Evolutionary conservation across 2,797 vertebrate genomes (phyloP), one percentile per base, ranked within the genome.

Genomic region (Thunnus albacares): DNA sequence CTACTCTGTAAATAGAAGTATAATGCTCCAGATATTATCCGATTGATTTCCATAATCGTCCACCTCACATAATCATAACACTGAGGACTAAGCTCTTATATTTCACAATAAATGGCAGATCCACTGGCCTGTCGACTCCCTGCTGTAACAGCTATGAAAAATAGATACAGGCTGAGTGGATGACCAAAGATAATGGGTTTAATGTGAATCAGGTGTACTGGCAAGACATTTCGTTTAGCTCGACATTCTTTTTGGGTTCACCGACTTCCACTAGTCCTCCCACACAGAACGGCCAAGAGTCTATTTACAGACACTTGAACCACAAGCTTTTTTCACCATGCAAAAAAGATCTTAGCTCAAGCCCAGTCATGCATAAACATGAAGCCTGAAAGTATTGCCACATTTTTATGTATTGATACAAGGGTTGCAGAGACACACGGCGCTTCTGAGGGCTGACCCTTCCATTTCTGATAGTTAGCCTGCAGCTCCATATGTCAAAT

Each of bases 141-240:
- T 68, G 66, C 89, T 88, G 89, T 83, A 89, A 89, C 87, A 72
- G 84, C 88, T 87, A 94, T 94, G 92, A 95, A 95, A 95, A 94
- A 95, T 95, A 94, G 84, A 94, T 90, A 49, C 65, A 85, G 87
- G 22, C 73, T 63, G 79, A 88, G 81, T 82, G 89, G 92, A 90
- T 75, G 65, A 82, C 79, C 90, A 90, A 75, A 94, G 90, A 94
- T 95, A 96, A 96, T 95, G 86, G 85, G 33, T 91, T 85, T 94
- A 95, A 94, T 95, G 90, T 92, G 93, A 93, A 91, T 93, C 93
- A 94, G 92, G 90, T 94, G 89, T 92, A 86, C 81, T 65, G 75
- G 78, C 84, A 88, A 81, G 84, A 91, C 87, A 75, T 87, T 89
- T 88, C 80, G 61, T 91, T 90, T 83, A 87, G 73, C 82, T 82